Evolutionary conservation across 2,113 vertebrate genomes (phyloP).

Genomic region (Sitta europaea): DNA sequence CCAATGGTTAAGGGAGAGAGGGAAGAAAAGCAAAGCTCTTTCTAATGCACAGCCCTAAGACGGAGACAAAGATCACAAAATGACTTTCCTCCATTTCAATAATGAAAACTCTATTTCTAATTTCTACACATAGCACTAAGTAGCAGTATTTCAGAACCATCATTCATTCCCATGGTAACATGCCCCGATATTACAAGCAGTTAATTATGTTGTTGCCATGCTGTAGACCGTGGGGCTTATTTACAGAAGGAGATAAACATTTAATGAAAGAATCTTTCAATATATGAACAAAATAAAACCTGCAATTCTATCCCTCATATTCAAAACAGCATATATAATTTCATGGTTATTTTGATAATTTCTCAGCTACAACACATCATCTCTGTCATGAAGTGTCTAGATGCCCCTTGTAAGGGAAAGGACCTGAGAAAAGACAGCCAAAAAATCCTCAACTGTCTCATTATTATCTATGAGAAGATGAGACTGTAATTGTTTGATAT

Average conservation of each 20-base stretch:
- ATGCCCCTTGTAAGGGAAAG: background rate
- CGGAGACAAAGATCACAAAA: background rate
- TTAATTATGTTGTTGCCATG: slow-evolving; percentile 40
- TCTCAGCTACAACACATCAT: background rate
- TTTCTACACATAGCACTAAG: background rate
- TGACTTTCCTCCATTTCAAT: background rate
- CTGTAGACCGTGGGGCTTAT: background rate
- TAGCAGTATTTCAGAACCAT: background rate
- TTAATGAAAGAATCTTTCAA: slow-evolving; percentile 45
- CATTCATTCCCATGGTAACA: slow-evolving; percentile 61
- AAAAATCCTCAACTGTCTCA: background rate
- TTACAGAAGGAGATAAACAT: slow-evolving; percentile 27
- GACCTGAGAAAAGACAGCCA: background rate
- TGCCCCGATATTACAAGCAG: slow-evolving; percentile 2
- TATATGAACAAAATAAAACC: slow-evolving; percentile 39
- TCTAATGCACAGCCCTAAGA: background rate
- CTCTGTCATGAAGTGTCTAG: background rate
- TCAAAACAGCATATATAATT: background rate
- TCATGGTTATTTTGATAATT: background rate
- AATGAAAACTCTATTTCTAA: background rate
- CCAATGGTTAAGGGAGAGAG: background rate
- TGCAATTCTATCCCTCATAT: background rate
- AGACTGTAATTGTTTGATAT: background rate
- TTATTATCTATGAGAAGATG: background rate
- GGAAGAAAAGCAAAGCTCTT: background rate